These are phyloP conservation scores for Myotis brandtii DNA, from an alignment of 2,113 vertebrate genomes.

Conservation along the genomic window DNA sequence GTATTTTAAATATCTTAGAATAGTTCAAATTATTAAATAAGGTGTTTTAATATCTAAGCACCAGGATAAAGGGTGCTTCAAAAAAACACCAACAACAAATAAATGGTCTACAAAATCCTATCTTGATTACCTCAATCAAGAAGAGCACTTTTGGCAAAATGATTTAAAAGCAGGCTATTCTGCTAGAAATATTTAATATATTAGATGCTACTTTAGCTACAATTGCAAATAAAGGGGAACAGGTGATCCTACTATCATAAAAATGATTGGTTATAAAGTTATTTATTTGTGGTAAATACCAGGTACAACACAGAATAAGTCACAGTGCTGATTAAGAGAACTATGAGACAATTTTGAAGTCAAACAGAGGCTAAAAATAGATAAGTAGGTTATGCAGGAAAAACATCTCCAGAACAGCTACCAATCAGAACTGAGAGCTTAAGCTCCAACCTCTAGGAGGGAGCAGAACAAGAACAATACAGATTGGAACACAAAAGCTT, in stretches of 20 bases:
- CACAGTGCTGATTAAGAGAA: neutral
- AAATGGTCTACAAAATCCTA: slow-evolving; percentile 18
- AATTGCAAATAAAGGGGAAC: slow-evolving; percentile 10
- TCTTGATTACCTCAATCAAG: neutral
- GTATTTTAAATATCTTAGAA: neutral
- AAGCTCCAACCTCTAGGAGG: neutral
- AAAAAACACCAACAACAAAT: neutral
- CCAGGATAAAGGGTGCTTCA: neutral
- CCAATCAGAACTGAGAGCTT: neutral
- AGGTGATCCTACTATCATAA: neutral
- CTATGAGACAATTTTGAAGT: slow-evolving; percentile 28
- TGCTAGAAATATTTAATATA: neutral
- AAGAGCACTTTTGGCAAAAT: slow-evolving; percentile 26
- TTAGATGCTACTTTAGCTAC: neutral
- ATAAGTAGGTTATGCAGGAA: neutral
- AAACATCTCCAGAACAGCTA: neutral
- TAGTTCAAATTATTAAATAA: neutral
- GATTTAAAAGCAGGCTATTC: neutral
- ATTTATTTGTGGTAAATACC: neutral
- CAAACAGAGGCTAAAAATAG: neutral
- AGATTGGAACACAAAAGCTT: neutral
- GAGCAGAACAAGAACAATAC: neutral
- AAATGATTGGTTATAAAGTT: neutral
- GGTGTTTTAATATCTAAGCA: neutral
- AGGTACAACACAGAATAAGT: neutral